These are phyloP conservation scores for Drosophila ohnishii DNA, from an alignment of 1,140 invertebrate genomes.

Conservation along the genomic window DNA sequence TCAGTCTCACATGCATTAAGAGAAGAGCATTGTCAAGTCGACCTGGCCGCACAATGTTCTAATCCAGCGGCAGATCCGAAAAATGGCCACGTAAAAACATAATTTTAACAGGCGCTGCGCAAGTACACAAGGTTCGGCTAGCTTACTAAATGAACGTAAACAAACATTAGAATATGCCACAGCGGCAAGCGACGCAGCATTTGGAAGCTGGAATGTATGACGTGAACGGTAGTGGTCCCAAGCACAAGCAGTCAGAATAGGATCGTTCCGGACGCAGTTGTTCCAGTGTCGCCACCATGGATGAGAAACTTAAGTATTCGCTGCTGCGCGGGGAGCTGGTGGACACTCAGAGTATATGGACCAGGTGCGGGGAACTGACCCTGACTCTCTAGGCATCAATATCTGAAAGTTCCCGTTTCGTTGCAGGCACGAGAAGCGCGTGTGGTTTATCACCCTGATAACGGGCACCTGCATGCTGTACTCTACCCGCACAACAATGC, in stretches of 20 bases:
- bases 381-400: background rate
- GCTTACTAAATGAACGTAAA: constrained; percentile 37
- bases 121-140: constrained; percentile 4
- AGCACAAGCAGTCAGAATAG: constrained; percentile 11
- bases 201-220: constrained; percentile 32
- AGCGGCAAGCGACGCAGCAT: constrained; percentile 35
- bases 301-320: constrained; percentile 82
- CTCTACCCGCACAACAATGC: constrained; percentile 88
- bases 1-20: background rate
- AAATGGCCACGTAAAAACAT: constrained; percentile 62
- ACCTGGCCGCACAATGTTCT: background rate
- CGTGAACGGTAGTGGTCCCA: constrained; percentile 15
- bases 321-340: constrained; percentile 76
- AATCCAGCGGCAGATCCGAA: constrained; percentile 22
- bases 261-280: background rate
- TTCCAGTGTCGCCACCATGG: constrained; percentile 55
- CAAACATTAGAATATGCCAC: constrained; percentile 44
- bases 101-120: constrained; percentile 15
- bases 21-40: constrained; percentile 2
- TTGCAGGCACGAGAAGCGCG: constrained; percentile 84
- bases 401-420: background rate
- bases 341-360: constrained; percentile 81
- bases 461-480: constrained; percentile 88
- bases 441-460: constrained; percentile 87
- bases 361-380: constrained; percentile 46